Conservation (phyloP, 2,888 invertebrate genomes). For the Chloroclystis v-ata region DNA sequence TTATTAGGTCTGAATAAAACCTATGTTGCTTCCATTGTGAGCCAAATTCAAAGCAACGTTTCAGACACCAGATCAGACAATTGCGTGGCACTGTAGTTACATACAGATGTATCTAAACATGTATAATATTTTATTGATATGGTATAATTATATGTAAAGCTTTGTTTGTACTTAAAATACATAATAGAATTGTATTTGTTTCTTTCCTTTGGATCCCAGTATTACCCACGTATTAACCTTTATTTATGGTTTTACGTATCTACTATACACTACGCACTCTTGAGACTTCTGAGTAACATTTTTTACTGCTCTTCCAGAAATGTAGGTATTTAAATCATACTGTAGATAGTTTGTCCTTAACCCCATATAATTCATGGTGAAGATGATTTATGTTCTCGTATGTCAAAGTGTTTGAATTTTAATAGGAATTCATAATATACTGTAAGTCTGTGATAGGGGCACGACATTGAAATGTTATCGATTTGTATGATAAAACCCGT, state of each 20-base stretch:
- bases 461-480: background rate
- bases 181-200: constrained; percentile 23
- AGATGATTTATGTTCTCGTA: constrained; percentile 10
- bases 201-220: constrained; percentile 18
- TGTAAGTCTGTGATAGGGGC: constrained; percentile 13
- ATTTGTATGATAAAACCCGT: background rate
- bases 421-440: constrained; percentile 1
- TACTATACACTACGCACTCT: no score
- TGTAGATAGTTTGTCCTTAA: no score
- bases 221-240: no score
- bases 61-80: constrained; percentile 8
- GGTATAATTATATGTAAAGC: constrained; percentile 30
- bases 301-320: no score
- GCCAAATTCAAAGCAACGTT: background rate
- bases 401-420: constrained; percentile 3
- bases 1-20: no score
- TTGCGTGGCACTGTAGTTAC: constrained; percentile 10
- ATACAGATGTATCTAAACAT: constrained; percentile 17
- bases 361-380: constrained; percentile 4
- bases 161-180: constrained; percentile 34
- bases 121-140: constrained; percentile 22
- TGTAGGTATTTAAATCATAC: no score
- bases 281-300: no score
- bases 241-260: no score
- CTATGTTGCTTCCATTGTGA: no score